These are phyloP conservation scores for Agrotis exclamationis DNA, from an alignment of 2,888 invertebrate species.

Conservation along the genomic window DNA sequence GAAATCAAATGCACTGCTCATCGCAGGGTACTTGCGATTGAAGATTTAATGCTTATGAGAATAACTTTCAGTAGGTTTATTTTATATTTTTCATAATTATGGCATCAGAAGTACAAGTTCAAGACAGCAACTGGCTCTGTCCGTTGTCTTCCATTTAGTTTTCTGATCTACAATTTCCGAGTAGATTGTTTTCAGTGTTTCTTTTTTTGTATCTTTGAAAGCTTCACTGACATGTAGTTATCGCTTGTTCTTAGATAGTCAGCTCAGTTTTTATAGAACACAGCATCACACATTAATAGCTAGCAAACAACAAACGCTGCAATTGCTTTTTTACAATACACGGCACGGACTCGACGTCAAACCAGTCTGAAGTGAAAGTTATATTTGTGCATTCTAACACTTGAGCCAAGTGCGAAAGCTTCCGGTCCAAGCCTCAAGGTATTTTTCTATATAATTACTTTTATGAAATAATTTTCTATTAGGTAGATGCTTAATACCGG, in stretches of 20 bases:
- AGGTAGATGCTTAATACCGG: constrained; percentile 55
- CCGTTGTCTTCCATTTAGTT: not conserved
- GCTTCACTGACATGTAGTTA: not conserved
- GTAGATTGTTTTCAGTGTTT: too few relatives aligned
- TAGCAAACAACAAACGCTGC: constrained; percentile 61
- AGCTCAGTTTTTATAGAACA: constrained; percentile 30
- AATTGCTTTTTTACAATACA: constrained; percentile 73
- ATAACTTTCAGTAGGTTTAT: too few relatives aligned
- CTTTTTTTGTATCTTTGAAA: constrained; percentile 8
- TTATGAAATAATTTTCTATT: constrained; percentile 73
- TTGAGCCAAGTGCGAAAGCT: constrained; percentile 77
- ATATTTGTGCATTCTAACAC: constrained; percentile 79
- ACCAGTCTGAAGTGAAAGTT: constrained; percentile 87
- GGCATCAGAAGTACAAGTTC: too few relatives aligned
- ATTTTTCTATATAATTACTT: constrained; percentile 78
- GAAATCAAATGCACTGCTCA: too few relatives aligned
- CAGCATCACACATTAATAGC: constrained; percentile 37
- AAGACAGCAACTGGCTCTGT: too few relatives aligned
- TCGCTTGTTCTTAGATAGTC: not conserved
- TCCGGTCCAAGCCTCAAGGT: constrained; percentile 82
- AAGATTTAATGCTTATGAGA: too few relatives aligned
- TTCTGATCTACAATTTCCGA: too few relatives aligned
- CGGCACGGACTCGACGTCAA: constrained; percentile 72
- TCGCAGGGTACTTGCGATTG: too few relatives aligned
- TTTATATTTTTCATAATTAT: too few relatives aligned